Conservation (phyloP, 2,797 vertebrate species). For the Halcyon smyrnensis region DNA sequence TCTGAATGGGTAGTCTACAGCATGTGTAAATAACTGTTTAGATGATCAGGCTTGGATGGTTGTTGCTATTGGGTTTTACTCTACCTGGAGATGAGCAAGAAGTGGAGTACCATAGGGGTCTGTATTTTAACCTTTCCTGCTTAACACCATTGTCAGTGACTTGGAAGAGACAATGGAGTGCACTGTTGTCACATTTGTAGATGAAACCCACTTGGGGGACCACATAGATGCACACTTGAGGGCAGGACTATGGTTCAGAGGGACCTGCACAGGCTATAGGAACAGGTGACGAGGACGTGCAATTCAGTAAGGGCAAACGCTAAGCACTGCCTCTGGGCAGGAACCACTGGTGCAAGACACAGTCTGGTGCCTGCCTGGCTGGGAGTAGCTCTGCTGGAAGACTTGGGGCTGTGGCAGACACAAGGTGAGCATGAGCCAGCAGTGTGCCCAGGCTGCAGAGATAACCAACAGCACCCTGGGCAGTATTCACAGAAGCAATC, state of each 20-base stretch:
- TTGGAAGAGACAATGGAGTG: not conserved
- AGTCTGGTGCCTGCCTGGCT: not conserved
- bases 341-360: not conserved
- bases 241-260: not conserved
- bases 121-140: not conserved
- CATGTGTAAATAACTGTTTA: rapidly evolving
- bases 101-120: not conserved
- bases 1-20: not conserved
- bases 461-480: too few species aligned
- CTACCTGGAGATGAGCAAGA: not conserved
- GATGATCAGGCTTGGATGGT: not conserved
- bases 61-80: not conserved
- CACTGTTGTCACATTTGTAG: not conserved
- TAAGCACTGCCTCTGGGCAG: not conserved
- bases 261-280: not conserved
- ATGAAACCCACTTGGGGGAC: not conserved
- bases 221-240: not conserved
- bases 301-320: not conserved
- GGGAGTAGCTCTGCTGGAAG: not conserved
- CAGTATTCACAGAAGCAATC: not conserved
- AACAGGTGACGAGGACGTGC: not conserved
- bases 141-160: not conserved
- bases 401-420: not conserved
- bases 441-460: not conserved
- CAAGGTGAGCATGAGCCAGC: not conserved